A percentile compares a stretch with the other conserved stretches of the same genome.
Conservation (phyloP, 2,888 invertebrate species). For the Eueremaeus valkanovi region DNA sequence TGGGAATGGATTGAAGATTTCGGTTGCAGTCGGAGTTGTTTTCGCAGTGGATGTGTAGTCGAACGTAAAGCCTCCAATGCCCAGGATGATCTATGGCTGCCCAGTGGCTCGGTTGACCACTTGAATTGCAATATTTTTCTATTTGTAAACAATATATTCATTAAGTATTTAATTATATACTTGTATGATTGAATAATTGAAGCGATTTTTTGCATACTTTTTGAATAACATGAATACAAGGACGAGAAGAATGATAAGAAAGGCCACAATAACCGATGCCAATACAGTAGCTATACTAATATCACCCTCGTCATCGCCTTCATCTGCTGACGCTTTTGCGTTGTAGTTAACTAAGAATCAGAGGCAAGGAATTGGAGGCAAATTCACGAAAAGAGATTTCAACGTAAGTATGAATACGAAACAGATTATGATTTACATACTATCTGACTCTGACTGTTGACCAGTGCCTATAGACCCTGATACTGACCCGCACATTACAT, state of each 20-base stretch:
- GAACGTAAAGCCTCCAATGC: not conserved
- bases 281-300: constrained; percentile 38
- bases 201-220: constrained; percentile 42
- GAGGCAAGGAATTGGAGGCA: too few species aligned
- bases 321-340: not conserved
- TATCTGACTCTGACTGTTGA: too few species aligned
- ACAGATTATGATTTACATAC: too few species aligned
- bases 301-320: not conserved
- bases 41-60: not conserved
- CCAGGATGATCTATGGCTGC: not conserved
- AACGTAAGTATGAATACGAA: too few species aligned
- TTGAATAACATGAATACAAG: constrained; percentile 42
- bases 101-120: not conserved
- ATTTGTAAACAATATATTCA: not conserved
- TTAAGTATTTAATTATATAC: too few species aligned
- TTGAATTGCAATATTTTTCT: constrained; percentile 15
- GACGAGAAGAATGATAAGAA: constrained; percentile 40
- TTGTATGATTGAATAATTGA: too few species aligned
- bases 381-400: too few species aligned
- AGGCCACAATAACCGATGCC: constrained; percentile 42
- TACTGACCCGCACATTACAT: too few species aligned
- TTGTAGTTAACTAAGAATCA: not conserved
- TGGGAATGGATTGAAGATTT: not conserved
- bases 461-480: too few species aligned
- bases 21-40: not conserved